phyloP scores from a whole-genome alignment of 2,888 invertebrate genomes.

The Caenorhabditis plicata region DNA sequence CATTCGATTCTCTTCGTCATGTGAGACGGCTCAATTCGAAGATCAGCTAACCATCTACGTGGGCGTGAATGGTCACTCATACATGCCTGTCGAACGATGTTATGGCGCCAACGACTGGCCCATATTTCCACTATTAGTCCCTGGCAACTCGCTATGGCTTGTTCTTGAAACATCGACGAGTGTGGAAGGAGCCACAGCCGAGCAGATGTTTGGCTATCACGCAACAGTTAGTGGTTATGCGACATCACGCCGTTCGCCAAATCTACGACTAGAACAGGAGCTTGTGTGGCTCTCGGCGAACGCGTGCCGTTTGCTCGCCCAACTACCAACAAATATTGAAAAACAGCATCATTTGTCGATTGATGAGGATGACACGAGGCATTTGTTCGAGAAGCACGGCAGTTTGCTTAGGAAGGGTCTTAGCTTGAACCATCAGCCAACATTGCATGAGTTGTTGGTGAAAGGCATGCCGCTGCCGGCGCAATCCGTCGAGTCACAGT shows the following conservation, averaged over 20 bases:
- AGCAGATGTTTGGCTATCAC: slow-evolving; percentile 59
- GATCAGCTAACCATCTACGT: slow-evolving; percentile 75
- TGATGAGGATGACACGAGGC: slow-evolving; percentile 73
- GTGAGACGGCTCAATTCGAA: slow-evolving; percentile 76
- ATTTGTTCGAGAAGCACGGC: slow-evolving; percentile 63
- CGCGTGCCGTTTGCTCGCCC: slow-evolving; percentile 56
- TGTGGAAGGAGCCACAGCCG: slow-evolving; percentile 42
- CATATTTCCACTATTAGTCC: slow-evolving; percentile 70
- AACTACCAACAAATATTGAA: slow-evolving; percentile 41
- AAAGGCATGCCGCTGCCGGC: slow-evolving; percentile 41
- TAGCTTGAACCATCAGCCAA: slow-evolving; percentile 82
- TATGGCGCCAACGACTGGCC: slow-evolving; percentile 74
- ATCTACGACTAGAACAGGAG: slow-evolving; percentile 57
- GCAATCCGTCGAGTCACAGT: slow-evolving; percentile 68
- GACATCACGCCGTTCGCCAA: slow-evolving; percentile 20
- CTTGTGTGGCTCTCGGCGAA: slow-evolving; percentile 58
- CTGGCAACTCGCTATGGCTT: slow-evolving; percentile 84
- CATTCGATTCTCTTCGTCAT: slow-evolving; percentile 79
- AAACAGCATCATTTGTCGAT: slow-evolving; percentile 68
- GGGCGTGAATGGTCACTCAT: slow-evolving; percentile 39
- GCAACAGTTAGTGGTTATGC: slow-evolving; percentile 57
- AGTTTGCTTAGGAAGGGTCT: slow-evolving; percentile 81
- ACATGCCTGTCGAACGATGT: slow-evolving; percentile 65
- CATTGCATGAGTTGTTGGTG: slow-evolving; percentile 79
- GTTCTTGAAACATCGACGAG: slow-evolving; percentile 83